Base-by-base conservation (phyloP, 2,888 invertebrate species). In the Chaetoderma sp. region DNA sequence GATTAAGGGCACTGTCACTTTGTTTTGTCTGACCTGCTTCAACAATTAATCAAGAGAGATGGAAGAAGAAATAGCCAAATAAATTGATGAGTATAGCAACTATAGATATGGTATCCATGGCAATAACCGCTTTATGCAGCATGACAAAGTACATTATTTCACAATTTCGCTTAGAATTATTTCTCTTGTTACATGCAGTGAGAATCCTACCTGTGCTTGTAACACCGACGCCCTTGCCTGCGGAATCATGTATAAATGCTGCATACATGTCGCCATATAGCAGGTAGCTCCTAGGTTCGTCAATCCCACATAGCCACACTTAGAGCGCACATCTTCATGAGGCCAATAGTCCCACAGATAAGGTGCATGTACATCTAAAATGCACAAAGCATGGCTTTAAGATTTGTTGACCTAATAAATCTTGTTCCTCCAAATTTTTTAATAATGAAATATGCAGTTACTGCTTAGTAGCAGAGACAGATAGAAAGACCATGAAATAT, bases 261-360 rank as follows among this genome's bases (percentile, higher is more conserved):
- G 97, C 92, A 97, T 94, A 82, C 96, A 96, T 2, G 96, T 95
- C 10, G 97, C 97, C 95, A 97, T 95, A 87, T 97, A 97, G 85
- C 97, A 97, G 0, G 97, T 97, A 28, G 97, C 97, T 28, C 97
- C 97, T 18, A 97, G 89, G 88, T 97, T 97, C 0, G 96, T 95
- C 4, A 97, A 89, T 0, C 97, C 97, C 0, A 96, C 96, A 87
- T 94, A 96, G 13, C 97, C 97, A 86, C 95, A 96, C 81, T 95
- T 94, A 0, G 96, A 93, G 1, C 97, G 90, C 0, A 95, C 95
- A 85, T 96, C 97, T 82, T 97, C 97, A 68, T 95, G 93, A 2
- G 97, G 97, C 97, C 97, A 97, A 87, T 96, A 96, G 87, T 97
- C 97, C 96, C 96, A 97, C 0, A 95, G 94, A 88, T 96, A 96